phyloP scores from a whole-genome alignment of 2,113 vertebrate genomes.

The Oryzias javanicus region DNA sequence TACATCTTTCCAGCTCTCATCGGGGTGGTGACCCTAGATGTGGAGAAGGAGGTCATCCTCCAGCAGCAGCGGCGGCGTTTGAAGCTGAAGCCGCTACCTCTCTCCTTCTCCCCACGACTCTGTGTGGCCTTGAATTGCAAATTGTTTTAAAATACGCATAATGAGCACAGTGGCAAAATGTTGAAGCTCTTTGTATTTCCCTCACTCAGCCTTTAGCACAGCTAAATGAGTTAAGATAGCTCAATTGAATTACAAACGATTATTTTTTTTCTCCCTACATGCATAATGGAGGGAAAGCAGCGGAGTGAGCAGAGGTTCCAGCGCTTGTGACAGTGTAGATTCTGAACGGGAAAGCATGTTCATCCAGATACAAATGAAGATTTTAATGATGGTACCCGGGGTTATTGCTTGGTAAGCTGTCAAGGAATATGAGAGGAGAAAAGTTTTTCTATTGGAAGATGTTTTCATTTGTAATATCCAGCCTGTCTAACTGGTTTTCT shows the following conservation, averaged over 20 bases:
- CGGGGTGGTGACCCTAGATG: constrained; percentile 72
- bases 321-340: constrained; percentile 38
- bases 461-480: constrained; percentile 47
- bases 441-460: constrained; percentile 47
- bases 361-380: constrained; percentile 31
- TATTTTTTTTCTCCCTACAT: constrained; percentile 70
- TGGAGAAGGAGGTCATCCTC: constrained; percentile 72
- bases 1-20: constrained; percentile 74
- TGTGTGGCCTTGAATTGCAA: constrained; percentile 88
- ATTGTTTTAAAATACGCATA: constrained; percentile 89
- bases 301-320: constrained; percentile 38
- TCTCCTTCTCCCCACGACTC: constrained; percentile 73
- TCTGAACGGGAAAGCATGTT: constrained; percentile 32
- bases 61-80: constrained; percentile 76
- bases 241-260: constrained; percentile 91
- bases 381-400: constrained; percentile 66
- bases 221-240: constrained; percentile 91
- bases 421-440: constrained; percentile 23
- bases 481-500: constrained; percentile 24
- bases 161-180: constrained; percentile 87
- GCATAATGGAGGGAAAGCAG: constrained; percentile 56
- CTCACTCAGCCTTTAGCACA: constrained; percentile 89
- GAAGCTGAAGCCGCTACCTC: constrained; percentile 60
- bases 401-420: constrained; percentile 50
- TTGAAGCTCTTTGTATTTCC: constrained; percentile 87